Evolutionary conservation across 2,888 invertebrate species (phyloP).

Genomic region (Tigriopus californicus): DNA sequence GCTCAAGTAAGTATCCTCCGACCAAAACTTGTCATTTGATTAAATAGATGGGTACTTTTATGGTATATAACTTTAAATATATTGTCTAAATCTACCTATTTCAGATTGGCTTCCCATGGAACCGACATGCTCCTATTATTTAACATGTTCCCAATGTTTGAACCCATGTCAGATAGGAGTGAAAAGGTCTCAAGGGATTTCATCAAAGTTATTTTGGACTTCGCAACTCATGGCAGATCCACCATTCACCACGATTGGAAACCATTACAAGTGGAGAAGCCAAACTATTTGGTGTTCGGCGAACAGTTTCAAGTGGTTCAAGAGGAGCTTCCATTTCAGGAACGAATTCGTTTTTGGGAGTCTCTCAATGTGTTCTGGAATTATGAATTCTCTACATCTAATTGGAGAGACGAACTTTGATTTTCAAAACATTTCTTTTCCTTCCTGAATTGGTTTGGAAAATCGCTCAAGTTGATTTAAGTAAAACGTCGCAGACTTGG

Average conservation of each 20-base stretch:
- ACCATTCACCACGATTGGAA: background rate
- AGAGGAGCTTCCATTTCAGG: background rate
- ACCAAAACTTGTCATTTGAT: too few relatives aligned
- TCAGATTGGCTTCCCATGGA: background rate
- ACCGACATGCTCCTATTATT: background rate
- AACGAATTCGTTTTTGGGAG: background rate
- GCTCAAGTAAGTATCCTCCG: too few relatives aligned
- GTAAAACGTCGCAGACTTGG: too few relatives aligned
- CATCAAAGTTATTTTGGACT: background rate
- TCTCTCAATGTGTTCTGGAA: too few relatives aligned
- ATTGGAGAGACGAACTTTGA: too few relatives aligned
- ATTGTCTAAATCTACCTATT: background rate
- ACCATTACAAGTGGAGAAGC: background rate
- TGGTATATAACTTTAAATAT: background rate
- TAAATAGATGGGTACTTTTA: too few relatives aligned
- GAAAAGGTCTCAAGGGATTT: background rate
- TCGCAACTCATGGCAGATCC: background rate
- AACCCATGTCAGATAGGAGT: background rate
- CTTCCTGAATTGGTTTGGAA: too few relatives aligned
- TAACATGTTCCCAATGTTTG: background rate
- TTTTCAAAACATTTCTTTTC: too few relatives aligned
- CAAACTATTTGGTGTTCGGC: background rate
- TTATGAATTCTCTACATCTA: too few relatives aligned
- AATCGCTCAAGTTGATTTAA: too few relatives aligned
- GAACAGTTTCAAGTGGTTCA: background rate